These are phyloP conservation scores for Encarsia formosa DNA, from an alignment of 2,888 invertebrate species.

Conservation along the genomic window DNA sequence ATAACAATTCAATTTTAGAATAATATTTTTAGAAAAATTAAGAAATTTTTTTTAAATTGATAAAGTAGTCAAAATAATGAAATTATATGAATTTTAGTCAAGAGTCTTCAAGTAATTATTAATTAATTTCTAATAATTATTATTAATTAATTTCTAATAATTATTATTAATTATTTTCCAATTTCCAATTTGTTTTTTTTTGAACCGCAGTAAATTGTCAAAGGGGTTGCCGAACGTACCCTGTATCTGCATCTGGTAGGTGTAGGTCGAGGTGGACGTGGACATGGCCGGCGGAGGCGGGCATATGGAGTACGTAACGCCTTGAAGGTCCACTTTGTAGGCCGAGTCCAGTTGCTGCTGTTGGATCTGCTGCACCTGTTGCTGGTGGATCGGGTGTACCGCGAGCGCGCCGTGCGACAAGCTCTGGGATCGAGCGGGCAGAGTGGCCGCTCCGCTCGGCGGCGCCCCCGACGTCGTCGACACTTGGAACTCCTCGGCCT, in stretches of 20 bases:
- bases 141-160: not conserved
- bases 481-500: slow-evolving; percentile 40
- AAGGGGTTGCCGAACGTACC: slow-evolving; percentile 4
- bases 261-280: slow-evolving; percentile 30
- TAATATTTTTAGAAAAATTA: too few relatives aligned
- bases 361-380: slow-evolving; percentile 27
- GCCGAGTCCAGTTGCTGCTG: slow-evolving; percentile 20
- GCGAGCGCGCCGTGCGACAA: slow-evolving; percentile 36
- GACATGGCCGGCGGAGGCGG: slow-evolving; percentile 30
- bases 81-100: too few relatives aligned
- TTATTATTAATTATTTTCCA: not conserved
- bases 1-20: too few relatives aligned
- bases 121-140: too few relatives aligned
- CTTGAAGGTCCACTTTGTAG: slow-evolving; percentile 32
- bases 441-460: slow-evolving; percentile 26
- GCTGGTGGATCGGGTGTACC: slow-evolving; percentile 25
- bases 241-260: slow-evolving; percentile 32
- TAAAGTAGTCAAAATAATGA: too few relatives aligned
- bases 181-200: not conserved
- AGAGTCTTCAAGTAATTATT: too few relatives aligned
- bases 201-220: not conserved
- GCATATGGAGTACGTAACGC: slow-evolving; percentile 24
- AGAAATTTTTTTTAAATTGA: too few relatives aligned
- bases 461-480: slow-evolving; percentile 19
- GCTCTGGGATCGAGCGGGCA: slow-evolving; percentile 23